These are phyloP conservation scores for Subacronicta megacephala DNA, from an alignment of 2,888 invertebrate species.

Conservation along the genomic window DNA sequence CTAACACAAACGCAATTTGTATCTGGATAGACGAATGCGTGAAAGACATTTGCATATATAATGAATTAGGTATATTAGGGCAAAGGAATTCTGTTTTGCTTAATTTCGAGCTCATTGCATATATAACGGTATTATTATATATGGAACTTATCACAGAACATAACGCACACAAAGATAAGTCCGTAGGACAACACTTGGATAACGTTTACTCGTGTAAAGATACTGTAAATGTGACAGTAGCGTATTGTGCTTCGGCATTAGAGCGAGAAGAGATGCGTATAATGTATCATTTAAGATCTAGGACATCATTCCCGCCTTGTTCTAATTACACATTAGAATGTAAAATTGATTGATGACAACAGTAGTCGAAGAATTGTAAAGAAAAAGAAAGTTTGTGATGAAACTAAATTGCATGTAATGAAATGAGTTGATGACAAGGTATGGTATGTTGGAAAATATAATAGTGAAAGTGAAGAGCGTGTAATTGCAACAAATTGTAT, in stretches of 20 bases:
- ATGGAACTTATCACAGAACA: conserved; percentile 48
- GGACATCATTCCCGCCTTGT: conserved; percentile 80
- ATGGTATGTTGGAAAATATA: conserved; percentile 54
- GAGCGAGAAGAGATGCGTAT: conserved; percentile 84
- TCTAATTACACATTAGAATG: conserved; percentile 76
- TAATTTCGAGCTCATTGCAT: conserved; percentile 57
- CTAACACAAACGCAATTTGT: conserved; percentile 56
- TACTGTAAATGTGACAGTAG: conserved; percentile 66
- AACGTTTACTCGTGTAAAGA: conserved; percentile 42
- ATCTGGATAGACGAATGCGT: conserved; percentile 58
- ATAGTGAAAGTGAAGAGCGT: conserved; percentile 75
- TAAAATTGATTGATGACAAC: conserved; percentile 66
- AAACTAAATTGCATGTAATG: conserved; percentile 39
- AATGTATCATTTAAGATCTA: conserved; percentile 83
- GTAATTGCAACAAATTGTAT: conserved; percentile 75
- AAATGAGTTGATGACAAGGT: conserved; percentile 48
- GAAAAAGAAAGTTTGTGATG: conserved; percentile 38
- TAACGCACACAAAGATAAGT: conserved; percentile 45
- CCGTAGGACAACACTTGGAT: conserved; percentile 47
- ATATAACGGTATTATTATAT: conserved; percentile 50
- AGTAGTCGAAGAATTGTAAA: conserved; percentile 34
- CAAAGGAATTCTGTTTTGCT: conserved; percentile 60
- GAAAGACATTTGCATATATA: conserved; percentile 68
- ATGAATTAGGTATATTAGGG: conserved; percentile 61
- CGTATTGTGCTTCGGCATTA: conserved; percentile 83